Evolutionary conservation across 1,140 invertebrate genomes (phyloP).

Genomic region (Listronotus bonariensis): DNA sequence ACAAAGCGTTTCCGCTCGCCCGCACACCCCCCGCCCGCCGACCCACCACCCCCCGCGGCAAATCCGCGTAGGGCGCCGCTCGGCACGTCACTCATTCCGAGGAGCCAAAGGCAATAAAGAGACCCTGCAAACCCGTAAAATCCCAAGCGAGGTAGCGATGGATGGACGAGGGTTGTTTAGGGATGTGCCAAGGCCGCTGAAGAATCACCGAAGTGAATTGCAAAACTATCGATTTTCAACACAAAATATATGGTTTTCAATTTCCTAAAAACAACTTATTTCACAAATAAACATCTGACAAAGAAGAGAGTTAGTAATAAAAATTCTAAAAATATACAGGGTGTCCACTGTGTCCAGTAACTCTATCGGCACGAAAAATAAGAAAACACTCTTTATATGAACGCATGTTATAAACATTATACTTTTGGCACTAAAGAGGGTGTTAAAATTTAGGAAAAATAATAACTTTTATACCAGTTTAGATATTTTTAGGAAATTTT

Average conservation of each 20-base stretch:
- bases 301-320: too few relatives aligned
- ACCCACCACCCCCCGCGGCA: conserved; percentile 12
- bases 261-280: too few relatives aligned
- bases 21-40: not conserved
- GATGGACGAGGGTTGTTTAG: conserved; percentile 3
- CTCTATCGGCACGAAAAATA: too few relatives aligned
- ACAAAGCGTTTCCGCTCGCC: conserved; percentile 7
- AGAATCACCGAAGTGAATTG: not conserved
- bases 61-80: conserved; percentile 27
- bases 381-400: too few relatives aligned
- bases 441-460: too few relatives aligned
- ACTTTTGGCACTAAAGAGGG: too few relatives aligned
- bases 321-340: too few relatives aligned
- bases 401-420: too few relatives aligned
- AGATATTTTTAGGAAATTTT: too few relatives aligned
- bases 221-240: not conserved
- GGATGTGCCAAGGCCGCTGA: not conserved
- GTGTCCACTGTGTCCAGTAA: too few relatives aligned
- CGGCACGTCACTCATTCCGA: conserved; percentile 25
- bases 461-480: too few relatives aligned
- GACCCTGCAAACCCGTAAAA: conserved; percentile 28
- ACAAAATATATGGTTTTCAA: not conserved
- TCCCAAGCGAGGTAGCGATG: conserved; percentile 9
- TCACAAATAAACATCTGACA: too few relatives aligned
- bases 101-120: conserved; percentile 25